phyloP scores from a whole-genome alignment of 2,888 invertebrate genomes.

The Xanthorhoe designata region DNA sequence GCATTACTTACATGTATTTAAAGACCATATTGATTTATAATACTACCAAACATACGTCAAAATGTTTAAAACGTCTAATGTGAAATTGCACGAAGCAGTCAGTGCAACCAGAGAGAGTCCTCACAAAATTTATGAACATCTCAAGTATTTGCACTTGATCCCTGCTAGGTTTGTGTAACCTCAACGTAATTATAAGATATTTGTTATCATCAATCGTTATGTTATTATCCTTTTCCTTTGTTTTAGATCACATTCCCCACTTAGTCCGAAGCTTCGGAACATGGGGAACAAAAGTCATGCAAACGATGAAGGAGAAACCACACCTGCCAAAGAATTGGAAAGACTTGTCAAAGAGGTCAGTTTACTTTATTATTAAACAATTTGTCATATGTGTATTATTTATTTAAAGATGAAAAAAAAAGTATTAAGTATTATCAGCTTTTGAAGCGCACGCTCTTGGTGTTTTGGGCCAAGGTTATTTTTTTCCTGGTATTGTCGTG shows the following conservation, averaged over 20 bases:
- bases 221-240: constrained; percentile 20
- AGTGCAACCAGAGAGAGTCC: constrained; percentile 17
- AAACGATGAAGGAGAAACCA: constrained; percentile 85
- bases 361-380: constrained; percentile 21
- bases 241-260: constrained; percentile 87
- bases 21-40: not conserved
- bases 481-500: not conserved
- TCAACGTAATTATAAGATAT: not conserved
- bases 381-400: not conserved
- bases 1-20: not conserved
- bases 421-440: not conserved
- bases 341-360: constrained; percentile 89
- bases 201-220: not conserved
- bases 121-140: constrained; percentile 25
- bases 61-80: constrained; percentile 20
- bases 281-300: constrained; percentile 81
- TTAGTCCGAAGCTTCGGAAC: constrained; percentile 86
- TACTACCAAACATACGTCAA: not conserved
- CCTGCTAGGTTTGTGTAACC: constrained; percentile 25
- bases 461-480: constrained; percentile 4
- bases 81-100: not conserved
- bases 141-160: constrained; percentile 29
- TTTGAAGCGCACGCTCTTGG: not conserved
- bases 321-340: constrained; percentile 90
- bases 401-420: not conserved